phyloP scores from a whole-genome alignment of 2,888 invertebrate species.

The Calameuta idolon region DNA sequence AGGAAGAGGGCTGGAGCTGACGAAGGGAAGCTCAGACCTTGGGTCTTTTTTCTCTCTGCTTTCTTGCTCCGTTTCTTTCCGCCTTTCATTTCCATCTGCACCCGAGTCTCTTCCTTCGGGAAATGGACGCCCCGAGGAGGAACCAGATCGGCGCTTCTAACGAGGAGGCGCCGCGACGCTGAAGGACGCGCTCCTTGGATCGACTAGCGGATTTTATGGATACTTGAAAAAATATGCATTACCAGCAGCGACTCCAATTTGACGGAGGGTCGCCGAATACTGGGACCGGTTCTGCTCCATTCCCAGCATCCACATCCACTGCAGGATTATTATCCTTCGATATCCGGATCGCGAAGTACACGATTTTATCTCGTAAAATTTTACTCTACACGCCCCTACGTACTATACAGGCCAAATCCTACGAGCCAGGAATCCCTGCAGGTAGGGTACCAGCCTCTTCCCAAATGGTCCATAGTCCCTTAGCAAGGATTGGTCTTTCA shows the following conservation, averaged over 20 bases:
- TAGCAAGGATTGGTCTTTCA: constrained; percentile 22
- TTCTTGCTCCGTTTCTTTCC: not conserved
- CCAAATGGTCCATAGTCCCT: not conserved
- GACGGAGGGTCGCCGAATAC: too few relatives aligned
- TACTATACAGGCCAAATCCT: too few relatives aligned
- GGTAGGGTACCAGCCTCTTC: too few relatives aligned
- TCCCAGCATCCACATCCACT: constrained; percentile 12
- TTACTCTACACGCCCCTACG: too few relatives aligned
- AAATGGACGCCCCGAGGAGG: too few relatives aligned
- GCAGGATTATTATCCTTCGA: constrained; percentile 42
- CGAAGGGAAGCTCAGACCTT: too few relatives aligned
- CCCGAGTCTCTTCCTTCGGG: too few relatives aligned
- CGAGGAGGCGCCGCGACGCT: not conserved
- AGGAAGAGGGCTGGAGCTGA: too few relatives aligned
- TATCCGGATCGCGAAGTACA: constrained; percentile 23
- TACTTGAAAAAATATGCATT: constrained; percentile 33
- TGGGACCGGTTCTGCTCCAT: constrained; percentile 4
- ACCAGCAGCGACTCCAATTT: constrained; percentile 14
- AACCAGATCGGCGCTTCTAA: constrained; percentile 16
- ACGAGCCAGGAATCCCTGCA: too few relatives aligned
- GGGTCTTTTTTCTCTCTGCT: not conserved
- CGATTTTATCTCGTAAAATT: too few relatives aligned
- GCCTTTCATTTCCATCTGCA: not conserved
- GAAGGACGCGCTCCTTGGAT: not conserved
- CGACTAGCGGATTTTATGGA: constrained; percentile 3